These are phyloP conservation scores for Propithecus perrieri DNA, from an alignment of 2,797 vertebrate genomes.

Conservation along the genomic window DNA sequence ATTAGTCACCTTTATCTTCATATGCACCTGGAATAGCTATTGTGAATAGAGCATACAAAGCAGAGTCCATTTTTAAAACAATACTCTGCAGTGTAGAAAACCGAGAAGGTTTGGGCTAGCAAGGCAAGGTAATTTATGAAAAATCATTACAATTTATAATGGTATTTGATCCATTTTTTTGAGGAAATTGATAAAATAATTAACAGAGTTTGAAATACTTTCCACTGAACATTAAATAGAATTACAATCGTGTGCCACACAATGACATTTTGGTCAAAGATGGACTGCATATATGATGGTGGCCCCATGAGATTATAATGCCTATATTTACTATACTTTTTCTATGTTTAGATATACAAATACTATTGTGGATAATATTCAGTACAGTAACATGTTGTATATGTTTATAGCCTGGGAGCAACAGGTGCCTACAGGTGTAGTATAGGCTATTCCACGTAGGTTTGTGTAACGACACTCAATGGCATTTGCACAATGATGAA, in stretches of 20 bases:
- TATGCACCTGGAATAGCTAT: constrained; percentile 76
- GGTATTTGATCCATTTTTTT: constrained; percentile 44
- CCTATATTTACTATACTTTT: neutral
- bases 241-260: neutral
- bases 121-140: constrained; percentile 59
- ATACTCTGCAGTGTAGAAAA: neutral
- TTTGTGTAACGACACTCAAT: neutral
- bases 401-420: neutral
- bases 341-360: neutral
- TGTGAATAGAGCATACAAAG: constrained; percentile 68
- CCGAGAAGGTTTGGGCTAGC: neutral
- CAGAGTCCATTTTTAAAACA: constrained; percentile 57
- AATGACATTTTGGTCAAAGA: neutral
- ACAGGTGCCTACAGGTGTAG: neutral
- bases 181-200: constrained; percentile 72
- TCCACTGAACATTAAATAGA: constrained; percentile 12
- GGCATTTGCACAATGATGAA: neutral
- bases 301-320: neutral
- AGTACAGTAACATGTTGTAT: neutral
- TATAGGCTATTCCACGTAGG: neutral
- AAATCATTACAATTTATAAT: constrained; percentile 65
- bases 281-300: neutral
- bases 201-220: constrained; percentile 62
- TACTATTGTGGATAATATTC: neutral
- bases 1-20: constrained; percentile 79